Percentiles rank a stretch among this genome's conserved stretches.
Evolutionary conservation across 1,140 invertebrate species (phyloP).

Genomic region (Macrostomum lignano): DNA sequence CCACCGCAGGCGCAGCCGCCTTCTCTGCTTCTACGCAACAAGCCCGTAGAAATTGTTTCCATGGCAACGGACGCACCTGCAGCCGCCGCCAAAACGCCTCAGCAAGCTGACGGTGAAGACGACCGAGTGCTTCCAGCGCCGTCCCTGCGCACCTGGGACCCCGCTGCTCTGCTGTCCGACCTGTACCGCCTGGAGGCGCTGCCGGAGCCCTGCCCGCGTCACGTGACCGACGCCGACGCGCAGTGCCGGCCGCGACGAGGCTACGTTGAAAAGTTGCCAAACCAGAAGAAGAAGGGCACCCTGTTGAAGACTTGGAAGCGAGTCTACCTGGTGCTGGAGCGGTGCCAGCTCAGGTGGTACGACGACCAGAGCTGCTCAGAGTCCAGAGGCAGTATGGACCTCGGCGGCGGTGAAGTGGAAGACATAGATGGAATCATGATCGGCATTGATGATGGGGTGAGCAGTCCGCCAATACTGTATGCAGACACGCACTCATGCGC

Average conservation of each 20-base stretch:
- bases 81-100: not conserved
- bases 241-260: too few relatives aligned
- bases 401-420: conserved; percentile 29
- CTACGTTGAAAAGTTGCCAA: conserved; percentile 31
- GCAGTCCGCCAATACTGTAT: too few relatives aligned
- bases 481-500: too few relatives aligned
- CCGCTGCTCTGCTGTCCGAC: too few relatives aligned
- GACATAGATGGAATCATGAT: conserved; percentile 30
- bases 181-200: too few relatives aligned
- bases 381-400: not conserved
- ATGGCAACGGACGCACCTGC: too few relatives aligned
- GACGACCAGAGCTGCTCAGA: not conserved
- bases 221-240: too few relatives aligned
- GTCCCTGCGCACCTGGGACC: conserved; percentile 1
- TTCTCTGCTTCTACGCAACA: too few relatives aligned
- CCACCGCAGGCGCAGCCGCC: too few relatives aligned
- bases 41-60: too few relatives aligned
- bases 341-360: not conserved
- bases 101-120: not conserved
- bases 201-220: too few relatives aligned
- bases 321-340: conserved; percentile 15
- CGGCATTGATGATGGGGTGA: conserved; percentile 33
- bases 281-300: conserved; percentile 32
- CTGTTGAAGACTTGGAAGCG: conserved; percentile 35
- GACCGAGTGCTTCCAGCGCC: conserved; percentile 6